Conservation (phyloP, 2,797 vertebrate genomes). For the Orientallactaga sibirica region DNA sequence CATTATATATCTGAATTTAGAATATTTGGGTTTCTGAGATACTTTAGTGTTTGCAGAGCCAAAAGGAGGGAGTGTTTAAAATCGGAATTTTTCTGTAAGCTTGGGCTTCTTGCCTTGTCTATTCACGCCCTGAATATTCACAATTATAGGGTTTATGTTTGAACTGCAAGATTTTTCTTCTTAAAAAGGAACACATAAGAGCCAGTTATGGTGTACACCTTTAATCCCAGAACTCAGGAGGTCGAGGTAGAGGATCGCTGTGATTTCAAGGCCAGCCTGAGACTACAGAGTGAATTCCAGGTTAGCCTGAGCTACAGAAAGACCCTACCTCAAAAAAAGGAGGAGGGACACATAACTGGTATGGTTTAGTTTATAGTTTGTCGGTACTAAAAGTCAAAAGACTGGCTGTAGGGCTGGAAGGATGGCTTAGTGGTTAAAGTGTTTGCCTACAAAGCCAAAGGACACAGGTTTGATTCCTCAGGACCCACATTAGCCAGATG, state of each 20-base stretch:
- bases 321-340: too few species aligned
- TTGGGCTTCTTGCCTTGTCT: neutral
- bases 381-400: neutral
- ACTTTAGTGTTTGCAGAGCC: neutral
- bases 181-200: conserved; percentile 11
- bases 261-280: too few species aligned
- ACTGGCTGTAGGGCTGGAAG: neutral
- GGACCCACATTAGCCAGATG: too few species aligned
- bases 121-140: neutral
- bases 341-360: neutral
- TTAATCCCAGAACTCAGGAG: too few species aligned
- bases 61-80: neutral
- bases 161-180: conserved; percentile 33
- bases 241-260: too few species aligned
- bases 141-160: neutral
- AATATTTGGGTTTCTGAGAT: neutral
- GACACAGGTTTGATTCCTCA: too few species aligned
- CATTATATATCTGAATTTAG: neutral
- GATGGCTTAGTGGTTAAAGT: too few species aligned
- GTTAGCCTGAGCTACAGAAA: too few species aligned
- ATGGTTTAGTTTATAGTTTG: neutral
- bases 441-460: too few species aligned
- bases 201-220: too few species aligned
- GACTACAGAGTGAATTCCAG: too few species aligned
- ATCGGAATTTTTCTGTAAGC: conserved; percentile 8